These are phyloP conservation scores for Chlamydotis undulata DNA, from an alignment of 2,113 vertebrate species.

Conservation along the genomic window DNA sequence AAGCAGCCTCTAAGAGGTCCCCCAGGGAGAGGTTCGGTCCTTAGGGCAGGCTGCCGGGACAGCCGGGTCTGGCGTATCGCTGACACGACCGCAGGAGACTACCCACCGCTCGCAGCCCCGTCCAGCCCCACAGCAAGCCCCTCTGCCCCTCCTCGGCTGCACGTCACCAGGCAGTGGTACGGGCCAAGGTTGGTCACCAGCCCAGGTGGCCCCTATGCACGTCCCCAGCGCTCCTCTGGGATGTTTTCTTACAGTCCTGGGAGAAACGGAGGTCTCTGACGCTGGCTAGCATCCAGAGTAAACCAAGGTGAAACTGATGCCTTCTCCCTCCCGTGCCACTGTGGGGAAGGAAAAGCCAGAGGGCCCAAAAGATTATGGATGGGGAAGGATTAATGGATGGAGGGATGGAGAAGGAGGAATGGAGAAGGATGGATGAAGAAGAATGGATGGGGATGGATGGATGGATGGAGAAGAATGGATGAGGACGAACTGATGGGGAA, in stretches of 20 bases:
- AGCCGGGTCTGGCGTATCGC: background rate
- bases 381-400: background rate
- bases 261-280: background rate
- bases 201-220: rapidly evolving
- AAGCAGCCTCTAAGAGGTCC: background rate
- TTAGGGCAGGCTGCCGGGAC: background rate
- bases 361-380: background rate
- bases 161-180: rapidly evolving
- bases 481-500: too few species aligned
- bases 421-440: too few species aligned
- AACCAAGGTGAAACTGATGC: background rate
- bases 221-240: background rate
- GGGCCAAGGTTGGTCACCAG: background rate
- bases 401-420: background rate
- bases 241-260: rapidly evolving
- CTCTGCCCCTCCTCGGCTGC: background rate
- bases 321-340: rapidly evolving
- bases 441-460: background rate
- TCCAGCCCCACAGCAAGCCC: background rate
- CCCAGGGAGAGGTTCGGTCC: background rate
- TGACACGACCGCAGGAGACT: rapidly evolving
- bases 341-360: background rate
- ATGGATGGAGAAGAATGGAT: too few species aligned
- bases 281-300: too few species aligned
- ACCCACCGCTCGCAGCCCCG: rapidly evolving